Percentiles rank a stretch among this genome's conserved stretches.
phyloP scores from a whole-genome alignment of 1,140 invertebrate genomes.

The Papilio polyxenes region DNA sequence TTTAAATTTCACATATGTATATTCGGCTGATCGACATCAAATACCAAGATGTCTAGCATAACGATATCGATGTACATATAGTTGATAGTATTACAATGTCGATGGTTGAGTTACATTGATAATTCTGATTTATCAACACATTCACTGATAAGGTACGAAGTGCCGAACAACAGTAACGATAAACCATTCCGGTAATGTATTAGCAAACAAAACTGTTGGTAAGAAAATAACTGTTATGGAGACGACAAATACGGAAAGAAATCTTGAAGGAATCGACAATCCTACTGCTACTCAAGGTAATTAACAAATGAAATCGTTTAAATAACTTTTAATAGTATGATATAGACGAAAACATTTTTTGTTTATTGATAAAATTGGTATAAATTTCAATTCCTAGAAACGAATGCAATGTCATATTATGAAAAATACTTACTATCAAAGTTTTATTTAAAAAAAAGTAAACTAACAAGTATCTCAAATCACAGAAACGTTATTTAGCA shows the following conservation, averaged over 20 bases:
- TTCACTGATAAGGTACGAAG: constrained; percentile 52
- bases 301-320: background rate
- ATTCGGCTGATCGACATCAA: background rate
- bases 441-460: background rate
- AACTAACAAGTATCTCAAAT: background rate
- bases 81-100: constrained; percentile 30
- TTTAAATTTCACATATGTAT: background rate
- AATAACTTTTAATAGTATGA: background rate
- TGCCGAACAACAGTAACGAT: constrained; percentile 43
- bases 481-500: background rate
- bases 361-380: background rate
- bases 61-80: background rate
- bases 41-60: background rate
- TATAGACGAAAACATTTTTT: background rate
- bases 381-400: background rate
- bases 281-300: constrained; percentile 50
- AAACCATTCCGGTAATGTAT: constrained; percentile 42
- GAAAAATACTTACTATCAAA: background rate
- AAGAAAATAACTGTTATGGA: constrained; percentile 14
- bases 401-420: background rate
- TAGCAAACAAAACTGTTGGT: constrained; percentile 41
- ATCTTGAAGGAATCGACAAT: constrained; percentile 49
- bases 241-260: background rate
- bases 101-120: constrained; percentile 40
- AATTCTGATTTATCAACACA: constrained; percentile 50